Conservation (phyloP, 2,113 vertebrate genomes). For the Prionailurus bengalensis region DNA sequence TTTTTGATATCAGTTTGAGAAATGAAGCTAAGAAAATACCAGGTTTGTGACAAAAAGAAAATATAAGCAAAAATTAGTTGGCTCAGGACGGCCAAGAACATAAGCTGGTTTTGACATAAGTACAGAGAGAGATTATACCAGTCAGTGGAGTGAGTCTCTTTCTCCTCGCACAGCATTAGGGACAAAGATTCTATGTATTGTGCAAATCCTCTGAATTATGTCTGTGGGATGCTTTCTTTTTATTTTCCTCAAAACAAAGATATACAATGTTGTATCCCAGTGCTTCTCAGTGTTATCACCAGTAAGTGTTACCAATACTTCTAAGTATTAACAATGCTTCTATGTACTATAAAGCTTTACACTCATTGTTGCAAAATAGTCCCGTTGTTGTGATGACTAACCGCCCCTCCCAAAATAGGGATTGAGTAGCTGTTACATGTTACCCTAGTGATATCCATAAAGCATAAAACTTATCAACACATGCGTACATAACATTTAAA, state of each 20-base stretch:
- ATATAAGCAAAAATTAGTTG: background rate
- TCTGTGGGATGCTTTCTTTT: constrained; percentile 64
- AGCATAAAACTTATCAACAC: background rate
- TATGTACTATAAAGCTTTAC: constrained; percentile 67
- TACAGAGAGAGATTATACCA: constrained; percentile 22
- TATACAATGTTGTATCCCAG: constrained; percentile 34
- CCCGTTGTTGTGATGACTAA: background rate
- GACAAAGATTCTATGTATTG: constrained; percentile 26
- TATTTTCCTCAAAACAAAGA: constrained; percentile 81
- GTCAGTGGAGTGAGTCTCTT: background rate
- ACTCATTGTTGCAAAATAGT: constrained; percentile 74
- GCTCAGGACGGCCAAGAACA: background rate
- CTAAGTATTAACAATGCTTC: background rate
- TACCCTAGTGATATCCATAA: background rate
- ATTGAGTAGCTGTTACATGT: background rate
- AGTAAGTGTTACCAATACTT: background rate
- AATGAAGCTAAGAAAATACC: background rate
- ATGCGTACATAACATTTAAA: background rate
- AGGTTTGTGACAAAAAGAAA: background rate
- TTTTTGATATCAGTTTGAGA: background rate
- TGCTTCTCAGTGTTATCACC: background rate
- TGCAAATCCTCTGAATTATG: constrained; percentile 77
- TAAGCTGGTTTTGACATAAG: constrained; percentile 43
- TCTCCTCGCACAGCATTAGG: background rate
- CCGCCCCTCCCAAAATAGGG: background rate